Evolutionary conservation across 2,113 vertebrate species (phyloP).

Genomic region (Geococcyx californianus): DNA sequence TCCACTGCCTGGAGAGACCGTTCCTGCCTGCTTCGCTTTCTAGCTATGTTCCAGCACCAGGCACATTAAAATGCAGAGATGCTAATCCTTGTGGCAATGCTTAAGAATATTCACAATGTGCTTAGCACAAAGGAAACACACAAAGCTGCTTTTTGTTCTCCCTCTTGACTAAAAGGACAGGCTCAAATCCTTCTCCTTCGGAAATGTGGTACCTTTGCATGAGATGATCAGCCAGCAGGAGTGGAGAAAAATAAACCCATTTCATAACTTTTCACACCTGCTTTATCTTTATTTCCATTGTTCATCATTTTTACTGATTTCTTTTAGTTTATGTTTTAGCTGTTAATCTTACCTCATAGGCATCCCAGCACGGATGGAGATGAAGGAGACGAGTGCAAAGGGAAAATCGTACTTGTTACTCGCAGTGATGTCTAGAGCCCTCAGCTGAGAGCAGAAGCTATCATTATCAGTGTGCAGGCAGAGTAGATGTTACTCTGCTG

Average conservation of each 20-base stretch:
- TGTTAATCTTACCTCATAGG: constrained; percentile 42
- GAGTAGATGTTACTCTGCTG: background rate
- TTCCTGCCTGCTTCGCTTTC: constrained; percentile 15
- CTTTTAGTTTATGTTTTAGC: background rate
- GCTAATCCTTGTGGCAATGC: constrained; percentile 63
- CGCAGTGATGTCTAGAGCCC: background rate
- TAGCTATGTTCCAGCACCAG: constrained; percentile 26
- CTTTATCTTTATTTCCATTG: background rate
- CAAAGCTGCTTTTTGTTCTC: constrained; percentile 59
- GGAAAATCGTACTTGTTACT: background rate
- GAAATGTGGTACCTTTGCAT: background rate
- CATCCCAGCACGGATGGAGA: background rate
- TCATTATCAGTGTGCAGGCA: background rate
- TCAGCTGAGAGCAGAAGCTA: background rate
- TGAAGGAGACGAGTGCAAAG: background rate
- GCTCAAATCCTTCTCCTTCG: background rate
- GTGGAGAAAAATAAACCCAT: background rate
- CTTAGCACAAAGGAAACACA: constrained; percentile 36
- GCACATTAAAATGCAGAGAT: constrained; percentile 64
- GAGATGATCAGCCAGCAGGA: background rate
- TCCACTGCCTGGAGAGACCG: background rate
- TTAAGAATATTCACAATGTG: constrained; percentile 62
- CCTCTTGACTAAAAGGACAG: background rate
- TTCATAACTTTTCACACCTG: background rate
- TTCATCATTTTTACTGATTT: background rate